Percentiles rank a stretch among this genome's conserved stretches.
Conservation (phyloP, 2,797 vertebrate species). For the Antrozous pallidus region DNA sequence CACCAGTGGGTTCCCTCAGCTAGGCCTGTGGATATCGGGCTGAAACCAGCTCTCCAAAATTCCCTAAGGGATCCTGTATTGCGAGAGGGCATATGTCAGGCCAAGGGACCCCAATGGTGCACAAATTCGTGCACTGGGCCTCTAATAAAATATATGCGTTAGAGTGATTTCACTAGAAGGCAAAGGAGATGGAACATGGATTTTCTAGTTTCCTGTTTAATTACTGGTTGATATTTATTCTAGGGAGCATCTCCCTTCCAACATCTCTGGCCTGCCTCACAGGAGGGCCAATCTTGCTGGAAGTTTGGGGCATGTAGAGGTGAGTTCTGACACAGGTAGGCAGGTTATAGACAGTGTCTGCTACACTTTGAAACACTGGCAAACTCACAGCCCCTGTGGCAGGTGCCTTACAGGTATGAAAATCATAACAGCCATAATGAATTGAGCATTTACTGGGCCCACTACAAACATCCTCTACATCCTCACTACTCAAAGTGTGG, state of each 20-base stretch:
- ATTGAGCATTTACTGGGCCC: background rate
- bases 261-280: background rate
- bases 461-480: background rate
- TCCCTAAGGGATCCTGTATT: no score
- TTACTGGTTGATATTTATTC: background rate
- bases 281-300: background rate
- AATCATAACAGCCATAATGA: background rate
- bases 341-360: background rate
- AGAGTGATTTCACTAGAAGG: background rate
- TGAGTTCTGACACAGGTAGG: background rate
- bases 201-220: background rate
- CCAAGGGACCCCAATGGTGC: no score
- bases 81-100: no score
- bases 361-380: background rate
- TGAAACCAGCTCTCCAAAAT: no score
- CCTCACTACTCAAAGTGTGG: background rate
- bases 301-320: background rate
- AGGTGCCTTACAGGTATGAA: background rate
- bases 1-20: no score
- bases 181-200: background rate
- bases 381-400: background rate
- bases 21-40: no score
- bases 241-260: background rate
- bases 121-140: no score
- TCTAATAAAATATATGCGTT: no score